phyloP scores from a whole-genome alignment of 1,140 invertebrate genomes.

The Pollicipes pollicipes region DNA sequence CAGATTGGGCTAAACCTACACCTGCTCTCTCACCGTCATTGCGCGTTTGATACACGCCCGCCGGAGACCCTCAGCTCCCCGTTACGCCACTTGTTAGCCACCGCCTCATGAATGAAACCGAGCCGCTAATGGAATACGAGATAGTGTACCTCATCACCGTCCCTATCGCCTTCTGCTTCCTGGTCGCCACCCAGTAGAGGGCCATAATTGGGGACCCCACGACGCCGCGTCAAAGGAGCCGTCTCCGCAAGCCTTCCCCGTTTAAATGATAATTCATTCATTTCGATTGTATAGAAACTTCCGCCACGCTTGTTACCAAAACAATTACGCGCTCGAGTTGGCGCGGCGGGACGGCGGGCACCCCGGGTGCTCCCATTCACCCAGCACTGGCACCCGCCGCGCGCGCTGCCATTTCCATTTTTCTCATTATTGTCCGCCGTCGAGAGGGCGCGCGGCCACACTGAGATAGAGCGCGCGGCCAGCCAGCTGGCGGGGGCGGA shows the following conservation, averaged over 20 bases:
- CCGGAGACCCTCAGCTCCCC: too few species aligned
- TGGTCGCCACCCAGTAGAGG: neutral
- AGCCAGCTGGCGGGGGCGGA: neutral
- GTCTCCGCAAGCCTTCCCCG: neutral
- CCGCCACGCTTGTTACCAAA: neutral
- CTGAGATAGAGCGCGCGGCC: neutral
- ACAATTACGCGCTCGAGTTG: neutral
- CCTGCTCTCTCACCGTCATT: too few species aligned
- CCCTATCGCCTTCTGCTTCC: neutral
- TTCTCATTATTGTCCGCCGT: neutral
- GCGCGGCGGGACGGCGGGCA: too few species aligned
- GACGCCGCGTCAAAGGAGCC: neutral
- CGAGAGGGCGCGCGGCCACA: neutral
- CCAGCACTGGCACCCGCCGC: neutral
- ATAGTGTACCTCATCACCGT: neutral
- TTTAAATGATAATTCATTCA: neutral
- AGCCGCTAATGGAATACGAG: too few species aligned
- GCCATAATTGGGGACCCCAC: neutral
- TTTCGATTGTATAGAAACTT: slow-evolving; percentile 1
- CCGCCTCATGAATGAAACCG: neutral
- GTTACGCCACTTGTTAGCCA: neutral
- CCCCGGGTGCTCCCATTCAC: neutral
- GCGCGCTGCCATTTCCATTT: neutral
- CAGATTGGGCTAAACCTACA: too few species aligned
- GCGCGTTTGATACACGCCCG: too few species aligned